phyloP scores from a whole-genome alignment of 1,140 invertebrate species.

The Drosophila lini region DNA sequence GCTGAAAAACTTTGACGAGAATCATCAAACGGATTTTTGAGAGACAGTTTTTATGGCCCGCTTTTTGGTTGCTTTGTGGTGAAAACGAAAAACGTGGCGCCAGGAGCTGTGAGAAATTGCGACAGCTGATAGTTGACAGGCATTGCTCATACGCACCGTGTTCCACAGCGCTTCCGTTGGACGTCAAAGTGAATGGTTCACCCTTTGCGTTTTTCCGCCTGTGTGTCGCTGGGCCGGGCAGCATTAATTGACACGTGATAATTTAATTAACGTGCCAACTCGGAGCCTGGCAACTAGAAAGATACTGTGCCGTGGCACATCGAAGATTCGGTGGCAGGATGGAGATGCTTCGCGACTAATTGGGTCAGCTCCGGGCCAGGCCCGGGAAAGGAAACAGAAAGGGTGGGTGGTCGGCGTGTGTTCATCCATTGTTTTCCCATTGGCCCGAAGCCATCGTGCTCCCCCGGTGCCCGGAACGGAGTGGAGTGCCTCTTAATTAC shows the following conservation, averaged over 20 bases:
- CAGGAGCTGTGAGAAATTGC: slow-evolving; percentile 41
- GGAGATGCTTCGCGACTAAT: slow-evolving; percentile 51
- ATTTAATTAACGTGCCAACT: slow-evolving; percentile 76
- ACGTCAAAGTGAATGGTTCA: slow-evolving; percentile 52
- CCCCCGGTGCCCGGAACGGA: slow-evolving; percentile 39
- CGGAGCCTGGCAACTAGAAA: slow-evolving; percentile 56
- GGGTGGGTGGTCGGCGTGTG: slow-evolving; percentile 30
- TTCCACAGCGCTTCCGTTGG: slow-evolving; percentile 22
- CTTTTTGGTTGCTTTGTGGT: slow-evolving; percentile 20
- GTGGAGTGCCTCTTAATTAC: slow-evolving; percentile 81
- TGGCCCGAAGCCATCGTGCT: slow-evolving; percentile 44
- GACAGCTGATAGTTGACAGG: slow-evolving; percentile 57
- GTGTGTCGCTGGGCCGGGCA: slow-evolving; percentile 46
- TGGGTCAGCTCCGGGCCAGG: slow-evolving; percentile 63
- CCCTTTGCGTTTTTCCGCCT: slow-evolving; percentile 35
- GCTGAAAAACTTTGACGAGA: slow-evolving; percentile 34
- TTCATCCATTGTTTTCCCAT: slow-evolving; percentile 56
- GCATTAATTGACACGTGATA: slow-evolving; percentile 81
- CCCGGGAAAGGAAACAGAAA: not conserved
- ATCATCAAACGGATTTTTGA: slow-evolving; percentile 68
- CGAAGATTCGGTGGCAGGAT: slow-evolving; percentile 45
- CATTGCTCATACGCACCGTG: slow-evolving; percentile 68
- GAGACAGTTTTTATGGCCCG: slow-evolving; percentile 55
- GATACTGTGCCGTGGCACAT: slow-evolving; percentile 39
- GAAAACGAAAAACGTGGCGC: slow-evolving; percentile 15